phyloP scores from a whole-genome alignment of 1,140 invertebrate genomes.

The Conus ventricosus region DNA sequence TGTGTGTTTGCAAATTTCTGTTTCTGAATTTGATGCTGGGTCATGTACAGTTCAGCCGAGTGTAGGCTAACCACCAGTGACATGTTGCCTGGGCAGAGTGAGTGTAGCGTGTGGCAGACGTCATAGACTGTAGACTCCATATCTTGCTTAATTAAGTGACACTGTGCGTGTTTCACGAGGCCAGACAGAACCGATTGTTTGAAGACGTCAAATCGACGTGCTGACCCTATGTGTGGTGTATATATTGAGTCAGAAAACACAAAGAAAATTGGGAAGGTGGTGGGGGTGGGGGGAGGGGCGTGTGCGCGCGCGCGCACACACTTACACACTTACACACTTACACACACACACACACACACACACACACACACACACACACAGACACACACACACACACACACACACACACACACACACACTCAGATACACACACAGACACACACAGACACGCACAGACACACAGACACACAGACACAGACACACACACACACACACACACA shows the following conservation, averaged over 20 bases:
- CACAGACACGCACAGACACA: background rate
- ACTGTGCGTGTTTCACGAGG: no score
- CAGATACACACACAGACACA: background rate
- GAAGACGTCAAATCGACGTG: no score
- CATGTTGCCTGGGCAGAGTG: no score
- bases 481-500: constrained; percentile 5
- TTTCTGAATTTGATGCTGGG: no score
- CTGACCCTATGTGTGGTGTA: background rate
- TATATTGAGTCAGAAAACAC: background rate
- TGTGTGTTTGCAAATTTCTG: no score
- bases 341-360: background rate
- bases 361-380: background rate
- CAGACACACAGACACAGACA: background rate
- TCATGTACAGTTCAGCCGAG: no score
- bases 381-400: background rate
- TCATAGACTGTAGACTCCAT: no score
- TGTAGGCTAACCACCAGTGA: no score
- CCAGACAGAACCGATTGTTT: no score
- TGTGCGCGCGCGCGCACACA: no score
- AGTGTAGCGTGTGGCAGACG: no score
- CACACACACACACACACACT: background rate
- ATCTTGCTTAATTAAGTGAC: background rate
- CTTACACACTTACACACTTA: background rate
- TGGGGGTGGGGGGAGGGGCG: background rate
- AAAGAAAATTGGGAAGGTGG: background rate